Evolutionary conservation across 2,888 invertebrate species (phyloP).

Genomic region (Cyaniris semiargus): DNA sequence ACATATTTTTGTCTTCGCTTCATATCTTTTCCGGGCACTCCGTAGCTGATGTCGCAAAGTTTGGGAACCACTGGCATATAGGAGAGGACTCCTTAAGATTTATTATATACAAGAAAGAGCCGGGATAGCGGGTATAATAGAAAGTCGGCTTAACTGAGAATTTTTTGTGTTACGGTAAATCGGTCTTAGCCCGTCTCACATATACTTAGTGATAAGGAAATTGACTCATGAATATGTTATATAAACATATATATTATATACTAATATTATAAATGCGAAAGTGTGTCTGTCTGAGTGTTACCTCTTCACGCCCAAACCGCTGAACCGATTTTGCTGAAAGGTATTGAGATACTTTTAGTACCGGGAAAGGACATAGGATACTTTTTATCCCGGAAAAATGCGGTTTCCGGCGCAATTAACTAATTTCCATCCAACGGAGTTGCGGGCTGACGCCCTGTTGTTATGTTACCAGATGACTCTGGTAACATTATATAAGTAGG

Average conservation of each 20-base stretch:
- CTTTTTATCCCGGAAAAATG: too few relatives aligned
- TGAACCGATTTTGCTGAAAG: too few relatives aligned
- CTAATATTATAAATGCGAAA: not conserved
- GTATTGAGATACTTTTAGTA: too few relatives aligned
- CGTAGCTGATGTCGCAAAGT: conserved; percentile 42
- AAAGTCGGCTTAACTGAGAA: conserved; percentile 76
- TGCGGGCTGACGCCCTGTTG: too few relatives aligned
- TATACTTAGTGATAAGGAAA: conserved; percentile 30
- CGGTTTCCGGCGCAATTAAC: too few relatives aligned
- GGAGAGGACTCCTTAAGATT: conserved; percentile 74
- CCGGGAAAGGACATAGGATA: too few relatives aligned
- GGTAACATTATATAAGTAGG: too few relatives aligned
- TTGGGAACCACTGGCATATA: conserved; percentile 59
- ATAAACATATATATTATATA: not conserved
- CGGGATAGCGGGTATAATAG: conserved; percentile 71
- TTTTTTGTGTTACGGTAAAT: conserved; percentile 77
- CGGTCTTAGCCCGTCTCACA: conserved; percentile 49
- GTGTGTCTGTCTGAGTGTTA: not conserved
- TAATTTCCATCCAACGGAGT: too few relatives aligned
- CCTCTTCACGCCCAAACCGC: too few relatives aligned
- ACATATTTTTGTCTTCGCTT: not conserved
- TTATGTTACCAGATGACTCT: too few relatives aligned
- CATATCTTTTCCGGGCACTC: not conserved
- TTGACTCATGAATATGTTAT: conserved; percentile 18
- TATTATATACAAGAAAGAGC: conserved; percentile 75